phyloP scores from a whole-genome alignment of 2,888 invertebrate species.

The Philopedon plagiatum region DNA sequence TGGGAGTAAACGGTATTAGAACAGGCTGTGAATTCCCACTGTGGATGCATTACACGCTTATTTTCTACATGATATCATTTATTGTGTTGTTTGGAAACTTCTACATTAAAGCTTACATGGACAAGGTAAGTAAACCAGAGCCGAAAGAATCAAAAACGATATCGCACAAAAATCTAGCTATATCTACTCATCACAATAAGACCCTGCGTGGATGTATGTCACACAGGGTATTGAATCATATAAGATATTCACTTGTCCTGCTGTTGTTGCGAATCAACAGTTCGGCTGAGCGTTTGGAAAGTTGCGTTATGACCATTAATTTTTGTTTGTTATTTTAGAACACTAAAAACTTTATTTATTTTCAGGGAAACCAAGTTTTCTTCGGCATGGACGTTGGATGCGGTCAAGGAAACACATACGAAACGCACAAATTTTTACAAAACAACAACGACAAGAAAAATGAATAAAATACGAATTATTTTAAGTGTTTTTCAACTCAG shows the following conservation, averaged over 20 bases:
- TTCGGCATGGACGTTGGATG: constrained; percentile 73
- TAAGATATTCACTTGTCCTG: too few species aligned
- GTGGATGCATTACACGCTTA: constrained; percentile 92
- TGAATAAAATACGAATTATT: background rate
- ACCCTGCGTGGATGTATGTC: too few species aligned
- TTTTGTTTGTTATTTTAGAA: too few species aligned
- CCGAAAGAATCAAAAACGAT: background rate
- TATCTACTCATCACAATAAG: background rate
- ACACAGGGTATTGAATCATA: too few species aligned
- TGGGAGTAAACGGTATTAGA: constrained; percentile 84
- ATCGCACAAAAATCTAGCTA: background rate
- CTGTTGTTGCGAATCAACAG: too few species aligned
- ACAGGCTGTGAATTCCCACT: constrained; percentile 89
- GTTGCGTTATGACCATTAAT: too few species aligned
- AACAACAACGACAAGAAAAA: constrained; percentile 25
- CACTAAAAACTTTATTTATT: constrained; percentile 34
- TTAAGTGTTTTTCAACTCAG: background rate
- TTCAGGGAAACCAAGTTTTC: constrained; percentile 75
- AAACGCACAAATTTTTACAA: constrained; percentile 32
- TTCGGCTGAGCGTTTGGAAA: too few species aligned
- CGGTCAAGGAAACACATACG: constrained; percentile 72
- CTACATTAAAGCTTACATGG: constrained; percentile 85
- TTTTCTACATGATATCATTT: constrained; percentile 90
- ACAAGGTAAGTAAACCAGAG: constrained; percentile 73
- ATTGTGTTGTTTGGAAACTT: constrained; percentile 90